Evolutionary conservation across 1,140 invertebrate genomes (phyloP), one percentile per base, ranked within the genome.

Genomic region (Formica exsecta): DNA sequence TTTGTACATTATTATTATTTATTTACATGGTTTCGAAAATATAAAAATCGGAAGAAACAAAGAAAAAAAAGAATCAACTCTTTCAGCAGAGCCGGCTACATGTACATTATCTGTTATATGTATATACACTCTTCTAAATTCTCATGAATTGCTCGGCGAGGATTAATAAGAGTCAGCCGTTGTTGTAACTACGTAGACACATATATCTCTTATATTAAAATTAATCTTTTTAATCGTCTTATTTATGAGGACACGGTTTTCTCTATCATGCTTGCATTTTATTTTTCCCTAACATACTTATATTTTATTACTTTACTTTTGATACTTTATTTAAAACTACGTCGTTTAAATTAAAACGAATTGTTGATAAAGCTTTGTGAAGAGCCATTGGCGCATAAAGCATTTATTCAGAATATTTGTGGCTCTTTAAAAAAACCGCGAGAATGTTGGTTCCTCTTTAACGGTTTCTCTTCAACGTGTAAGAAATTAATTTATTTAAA

Each of bases 251-350:
- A 36, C 36, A 44, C 1, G 5, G 32, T 5, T 44, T 29, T 25
- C 7, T 0, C 9, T 29, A 64, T 38, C n/a, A 54, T 54, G 19
- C 8, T 19, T 16, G 7, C 7, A 36, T 6, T 32, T 32, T 32
- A 32, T 32, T 5, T 44, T 29, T 25, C 7, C 0, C 19, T 29
- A 64, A 51, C n/a, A 54, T 54, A 25, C 16, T 19, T 16, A 1
- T 25, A 44, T 83, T 73, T 9, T 7, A 44, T 70, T 11, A 19
- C 13, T 61, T 25, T 79, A 51, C 57, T 80, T 80, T 70, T 70
- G n/a, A 19, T n/a, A 77, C 2, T 65, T 51, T 9, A 38, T 71
- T 44, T 9, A 22, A 48, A 32, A 11, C 13, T n/a, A 0, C n/a
- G 9, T 51, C 16, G 41, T 81, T 44, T n/a, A 48, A 29, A 61